Evolutionary conservation across 2,888 invertebrate genomes (phyloP), one percentile per base, ranked within the genome.

Genomic region (Teleogryllus oceanicus): DNA sequence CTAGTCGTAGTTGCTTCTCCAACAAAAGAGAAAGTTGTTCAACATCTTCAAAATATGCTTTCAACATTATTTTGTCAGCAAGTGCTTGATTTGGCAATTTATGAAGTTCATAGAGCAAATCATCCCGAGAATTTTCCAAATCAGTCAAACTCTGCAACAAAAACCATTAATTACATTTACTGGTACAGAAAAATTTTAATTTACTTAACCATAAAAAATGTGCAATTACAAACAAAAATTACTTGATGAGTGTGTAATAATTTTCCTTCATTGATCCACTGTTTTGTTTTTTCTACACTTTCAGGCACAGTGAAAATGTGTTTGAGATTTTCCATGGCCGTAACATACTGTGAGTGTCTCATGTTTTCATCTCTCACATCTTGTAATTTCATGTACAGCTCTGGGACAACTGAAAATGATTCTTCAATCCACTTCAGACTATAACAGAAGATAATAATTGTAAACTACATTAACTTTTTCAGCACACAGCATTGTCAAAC

Each of bases 291-390:
- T 80, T 96, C 94, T 0, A 99, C 96, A 88, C 96, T 97, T 85
- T 97, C 97, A 13, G 97, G 98, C 1, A 99, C 97, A 76, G 97
- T 98, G 85, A 99, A 98, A 83, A 99, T 98, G 85, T 99, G 98
- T 86, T 98, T 98, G 50, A 99, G 89, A 86, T 99, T 99, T 86
- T 99, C 98, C 90, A 96, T 97, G 0, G 99, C 99, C 1, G 98
- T 98, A 2, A 97, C 97, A 87, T 98, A 97, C 86, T 98, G 99
- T 0, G 98, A 98, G 87, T 99, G 97, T 24, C 94, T 92, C 83
- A 95, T 94, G 86, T 98, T 98, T 87, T 99, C 98, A 83, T 96
- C 95, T 49, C 96, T 90, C 0, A 99, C 94, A 76, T 93, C 92
- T 85, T 94, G 94, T 50, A 99, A 88, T 75, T 94, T 93, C 51